These are phyloP conservation scores for Australoheros scitulus DNA, from an alignment of 2,113 vertebrate species.

Conservation along the genomic window DNA sequence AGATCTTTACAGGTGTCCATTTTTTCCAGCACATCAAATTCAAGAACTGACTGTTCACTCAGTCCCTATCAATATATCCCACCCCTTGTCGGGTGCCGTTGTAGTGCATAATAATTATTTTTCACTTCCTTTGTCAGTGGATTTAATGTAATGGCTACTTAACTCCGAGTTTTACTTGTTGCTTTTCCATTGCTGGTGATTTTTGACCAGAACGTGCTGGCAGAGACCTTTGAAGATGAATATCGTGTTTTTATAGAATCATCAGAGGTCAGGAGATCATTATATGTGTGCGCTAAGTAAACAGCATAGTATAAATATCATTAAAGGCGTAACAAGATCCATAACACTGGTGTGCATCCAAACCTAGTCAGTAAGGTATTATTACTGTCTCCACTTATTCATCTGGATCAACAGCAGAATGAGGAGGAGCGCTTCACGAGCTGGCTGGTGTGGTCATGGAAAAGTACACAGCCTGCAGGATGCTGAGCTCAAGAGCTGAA, in stretches of 20 bases:
- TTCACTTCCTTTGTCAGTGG: neutral
- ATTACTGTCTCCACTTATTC: constrained; percentile 17
- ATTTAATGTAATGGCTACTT: neutral
- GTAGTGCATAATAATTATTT: neutral
- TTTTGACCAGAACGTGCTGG: neutral
- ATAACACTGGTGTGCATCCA: neutral
- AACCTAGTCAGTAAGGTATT: neutral
- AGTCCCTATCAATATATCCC: neutral
- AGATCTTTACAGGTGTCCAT: neutral
- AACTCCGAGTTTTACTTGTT: neutral
- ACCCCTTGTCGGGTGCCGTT: neutral
- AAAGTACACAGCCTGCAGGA: constrained; percentile 32
- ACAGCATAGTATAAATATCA: neutral
- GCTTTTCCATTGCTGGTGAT: neutral
- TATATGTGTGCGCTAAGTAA: neutral
- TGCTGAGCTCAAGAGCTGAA: constrained; percentile 19
- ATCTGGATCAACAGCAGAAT: neutral
- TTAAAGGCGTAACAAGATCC: neutral
- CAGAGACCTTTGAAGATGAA: neutral
- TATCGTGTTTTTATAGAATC: neutral
- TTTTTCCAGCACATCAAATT: neutral
- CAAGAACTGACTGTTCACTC: neutral
- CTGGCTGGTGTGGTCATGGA: constrained; percentile 41
- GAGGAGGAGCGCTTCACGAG: neutral
- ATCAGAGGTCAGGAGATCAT: neutral